Conservation (phyloP, 92 coral and sea anemone species). For the Epizoanthus illoricatus region DNA sequence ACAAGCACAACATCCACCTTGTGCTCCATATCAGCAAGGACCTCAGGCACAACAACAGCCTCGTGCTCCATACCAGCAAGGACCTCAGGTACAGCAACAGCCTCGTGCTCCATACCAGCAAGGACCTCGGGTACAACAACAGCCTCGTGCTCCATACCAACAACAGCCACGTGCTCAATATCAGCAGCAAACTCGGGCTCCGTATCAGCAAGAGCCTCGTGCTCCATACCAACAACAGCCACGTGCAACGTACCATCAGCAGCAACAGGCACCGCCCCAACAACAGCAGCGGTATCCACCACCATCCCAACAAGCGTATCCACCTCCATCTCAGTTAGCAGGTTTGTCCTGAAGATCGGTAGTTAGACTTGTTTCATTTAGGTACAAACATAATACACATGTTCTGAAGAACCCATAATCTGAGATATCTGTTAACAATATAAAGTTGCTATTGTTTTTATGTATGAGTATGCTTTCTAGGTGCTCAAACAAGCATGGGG, state of each 20-base stretch:
- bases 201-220: slow-evolving; percentile 6
- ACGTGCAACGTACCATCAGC: slow-evolving; percentile 41
- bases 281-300: slow-evolving; percentile 45
- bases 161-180: slow-evolving; percentile 28
- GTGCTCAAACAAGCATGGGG: slow-evolving; percentile 2
- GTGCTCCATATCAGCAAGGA: slow-evolving; percentile 40
- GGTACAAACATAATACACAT: too few relatives aligned
- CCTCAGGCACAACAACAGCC: slow-evolving; percentile 26
- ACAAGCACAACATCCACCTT: slow-evolving; percentile 16
- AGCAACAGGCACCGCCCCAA: slow-evolving; percentile 27
- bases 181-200: slow-evolving; percentile 28
- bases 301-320: slow-evolving; percentile 31
- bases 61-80: slow-evolving; percentile 8
- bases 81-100: slow-evolving; percentile 22
- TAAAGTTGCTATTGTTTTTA: too few relatives aligned
- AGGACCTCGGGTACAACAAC: too few relatives aligned
- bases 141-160: slow-evolving; percentile 21
- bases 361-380: not conserved
- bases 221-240: slow-evolving; percentile 37
- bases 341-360: not conserved
- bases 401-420: too few relatives aligned
- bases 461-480: too few relatives aligned
- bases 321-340: slow-evolving; percentile 38
- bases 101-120: slow-evolving; percentile 21
- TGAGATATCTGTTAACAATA: too few relatives aligned